Percentiles rank a stretch among this genome's conserved stretches.
These are phyloP conservation scores for Platynereis dumerilii DNA, from an alignment of 2,888 invertebrate species.

Conservation along the genomic window DNA sequence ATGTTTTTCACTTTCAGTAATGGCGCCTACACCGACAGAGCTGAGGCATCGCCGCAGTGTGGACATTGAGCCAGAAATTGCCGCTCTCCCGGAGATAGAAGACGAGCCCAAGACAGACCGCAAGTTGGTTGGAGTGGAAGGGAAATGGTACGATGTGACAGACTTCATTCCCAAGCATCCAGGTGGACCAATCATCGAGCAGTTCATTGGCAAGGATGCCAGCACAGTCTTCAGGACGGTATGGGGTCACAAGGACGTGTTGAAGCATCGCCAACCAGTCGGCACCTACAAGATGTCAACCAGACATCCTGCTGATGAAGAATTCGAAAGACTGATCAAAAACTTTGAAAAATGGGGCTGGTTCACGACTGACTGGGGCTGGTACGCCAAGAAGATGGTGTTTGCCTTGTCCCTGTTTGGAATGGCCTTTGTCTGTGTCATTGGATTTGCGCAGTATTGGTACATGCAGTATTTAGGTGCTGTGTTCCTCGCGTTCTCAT, in stretches of 20 bases:
- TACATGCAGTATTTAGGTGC: slow-evolving; percentile 29
- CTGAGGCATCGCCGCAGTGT: slow-evolving; percentile 11
- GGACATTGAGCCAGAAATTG: not conserved
- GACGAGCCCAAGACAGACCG: not conserved
- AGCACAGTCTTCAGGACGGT: slow-evolving; percentile 19
- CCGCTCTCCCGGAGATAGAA: not conserved
- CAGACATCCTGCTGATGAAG: slow-evolving; percentile 25
- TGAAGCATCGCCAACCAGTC: slow-evolving; percentile 31
- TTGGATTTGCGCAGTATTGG: slow-evolving; percentile 17
- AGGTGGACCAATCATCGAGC: slow-evolving; percentile 19
- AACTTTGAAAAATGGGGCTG: slow-evolving; percentile 22
- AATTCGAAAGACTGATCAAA: slow-evolving; percentile 27
- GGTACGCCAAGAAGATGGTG: slow-evolving; percentile 24
- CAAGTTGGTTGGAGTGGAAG: slow-evolving; percentile 17
- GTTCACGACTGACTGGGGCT: slow-evolving; percentile 25
- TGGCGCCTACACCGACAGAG: slow-evolving; percentile 21
- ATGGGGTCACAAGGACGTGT: slow-evolving; percentile 17
- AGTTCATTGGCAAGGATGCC: slow-evolving; percentile 20
- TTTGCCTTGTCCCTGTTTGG: slow-evolving; percentile 14
- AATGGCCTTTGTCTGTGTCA: slow-evolving; percentile 8
- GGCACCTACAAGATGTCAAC: slow-evolving; percentile 20
- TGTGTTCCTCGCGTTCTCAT: slow-evolving; percentile 28
- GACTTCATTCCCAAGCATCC: slow-evolving; percentile 18
- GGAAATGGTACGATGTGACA: slow-evolving; percentile 24
- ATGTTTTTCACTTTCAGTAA: slow-evolving; percentile 10